phyloP scores from a whole-genome alignment of 2,888 invertebrate genomes.

The Labia minor region DNA sequence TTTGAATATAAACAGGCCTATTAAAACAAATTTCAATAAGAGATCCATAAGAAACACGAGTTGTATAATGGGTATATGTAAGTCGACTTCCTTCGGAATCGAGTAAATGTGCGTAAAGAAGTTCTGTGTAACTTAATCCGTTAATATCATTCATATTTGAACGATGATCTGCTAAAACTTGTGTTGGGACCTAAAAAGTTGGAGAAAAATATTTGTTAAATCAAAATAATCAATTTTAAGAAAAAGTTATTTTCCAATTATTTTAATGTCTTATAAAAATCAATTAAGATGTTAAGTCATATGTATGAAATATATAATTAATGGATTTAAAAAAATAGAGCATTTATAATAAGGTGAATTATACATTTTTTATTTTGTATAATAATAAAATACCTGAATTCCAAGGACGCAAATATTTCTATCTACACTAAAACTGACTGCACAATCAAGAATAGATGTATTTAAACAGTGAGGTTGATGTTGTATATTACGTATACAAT shows the following conservation, averaged over 20 bases:
- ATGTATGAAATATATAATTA: no score
- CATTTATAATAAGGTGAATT: no score
- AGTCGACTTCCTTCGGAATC: slow-evolving; percentile 69
- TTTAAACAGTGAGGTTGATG: slow-evolving; percentile 63
- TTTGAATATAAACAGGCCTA: slow-evolving; percentile 64
- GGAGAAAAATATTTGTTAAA: background rate
- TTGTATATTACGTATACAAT: slow-evolving; percentile 55
- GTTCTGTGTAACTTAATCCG: slow-evolving; percentile 51
- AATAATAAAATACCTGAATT: slow-evolving; percentile 49
- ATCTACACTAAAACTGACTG: slow-evolving; percentile 68
- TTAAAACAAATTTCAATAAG: slow-evolving; percentile 71
- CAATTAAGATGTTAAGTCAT: no score
- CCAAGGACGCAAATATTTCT: slow-evolving; percentile 68
- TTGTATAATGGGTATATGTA: slow-evolving; percentile 72
- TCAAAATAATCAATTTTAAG: background rate
- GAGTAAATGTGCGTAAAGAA: slow-evolving; percentile 68
- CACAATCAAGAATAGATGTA: slow-evolving; percentile 63
- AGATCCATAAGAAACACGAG: slow-evolving; percentile 59
- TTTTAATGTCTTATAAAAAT: background rate
- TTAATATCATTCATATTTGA: slow-evolving; percentile 29
- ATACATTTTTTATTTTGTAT: no score
- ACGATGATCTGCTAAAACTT: slow-evolving; percentile 42
- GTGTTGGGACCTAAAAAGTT: slow-evolving; percentile 58
- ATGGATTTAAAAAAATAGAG: no score
- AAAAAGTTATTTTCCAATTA: background rate